These are phyloP conservation scores for Cosmia pyralina DNA, from an alignment of 2,888 invertebrate species.

Conservation along the genomic window DNA sequence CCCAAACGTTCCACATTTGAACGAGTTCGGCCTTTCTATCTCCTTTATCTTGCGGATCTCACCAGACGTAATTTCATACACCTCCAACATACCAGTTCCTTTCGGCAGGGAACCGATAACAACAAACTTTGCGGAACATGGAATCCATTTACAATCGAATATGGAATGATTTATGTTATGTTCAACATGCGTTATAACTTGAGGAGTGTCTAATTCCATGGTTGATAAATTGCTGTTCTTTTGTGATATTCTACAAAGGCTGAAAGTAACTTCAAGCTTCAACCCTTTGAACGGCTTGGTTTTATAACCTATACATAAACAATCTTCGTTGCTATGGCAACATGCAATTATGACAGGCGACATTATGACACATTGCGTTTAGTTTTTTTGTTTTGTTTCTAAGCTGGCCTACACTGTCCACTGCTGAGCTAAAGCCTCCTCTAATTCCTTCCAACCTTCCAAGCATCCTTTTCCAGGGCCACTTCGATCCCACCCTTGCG, in stretches of 20 bases:
- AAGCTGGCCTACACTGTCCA: no score
- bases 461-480: no score
- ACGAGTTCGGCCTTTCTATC: slow-evolving; percentile 94
- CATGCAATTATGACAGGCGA: slow-evolving; percentile 35
- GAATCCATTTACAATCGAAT: slow-evolving; percentile 98
- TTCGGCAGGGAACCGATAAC: slow-evolving; percentile 96
- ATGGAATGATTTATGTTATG: slow-evolving; percentile 95
- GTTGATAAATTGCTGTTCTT: neutral
- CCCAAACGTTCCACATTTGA: slow-evolving; percentile 98
- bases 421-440: no score
- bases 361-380: no score
- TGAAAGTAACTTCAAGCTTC: slow-evolving; percentile 3
- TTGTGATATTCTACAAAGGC: neutral
- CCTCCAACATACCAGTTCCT: slow-evolving; percentile 95
- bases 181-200: slow-evolving; percentile 96
- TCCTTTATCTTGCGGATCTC: slow-evolving; percentile 92
- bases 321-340: slow-evolving; percentile 76
- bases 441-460: no score
- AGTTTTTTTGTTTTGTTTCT: no score
- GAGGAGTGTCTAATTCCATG: slow-evolving; percentile 93
- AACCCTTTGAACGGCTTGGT: neutral
- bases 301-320: slow-evolving; percentile 74
- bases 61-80: slow-evolving; percentile 94
- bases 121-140: slow-evolving; percentile 97
- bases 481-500: no score